A percentile compares a stretch with the other conserved stretches of the same genome.
Conservation (phyloP, 2,113 vertebrate genomes). For the Psammodynastes pulverulentus region DNA sequence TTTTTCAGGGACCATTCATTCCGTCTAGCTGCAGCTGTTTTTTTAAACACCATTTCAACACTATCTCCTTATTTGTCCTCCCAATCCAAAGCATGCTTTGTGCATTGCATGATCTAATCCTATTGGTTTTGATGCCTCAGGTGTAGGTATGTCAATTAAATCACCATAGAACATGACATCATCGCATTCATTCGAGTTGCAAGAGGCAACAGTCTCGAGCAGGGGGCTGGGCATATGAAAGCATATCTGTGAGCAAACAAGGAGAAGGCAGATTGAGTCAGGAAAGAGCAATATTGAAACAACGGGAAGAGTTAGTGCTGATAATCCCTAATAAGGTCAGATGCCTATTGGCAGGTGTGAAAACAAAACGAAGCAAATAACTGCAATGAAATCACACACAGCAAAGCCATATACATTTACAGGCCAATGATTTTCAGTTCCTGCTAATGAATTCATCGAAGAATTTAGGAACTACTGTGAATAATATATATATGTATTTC, state of each 20-base stretch:
- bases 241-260: not conserved
- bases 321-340: not conserved
- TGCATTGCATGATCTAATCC: too few relatives aligned
- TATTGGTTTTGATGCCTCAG: not conserved
- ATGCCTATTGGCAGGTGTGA: not conserved
- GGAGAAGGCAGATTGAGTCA: not conserved
- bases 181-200: not conserved
- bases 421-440: not conserved
- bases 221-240: not conserved
- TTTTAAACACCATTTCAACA: not conserved
- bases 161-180: not conserved
- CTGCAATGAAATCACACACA: not conserved
- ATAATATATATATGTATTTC: too few relatives aligned
- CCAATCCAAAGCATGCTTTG: too few relatives aligned
- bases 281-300: not conserved
- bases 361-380: not conserved
- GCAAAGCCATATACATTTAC: not conserved
- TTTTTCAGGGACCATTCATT: not conserved
- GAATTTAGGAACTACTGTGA: not conserved
- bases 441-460: not conserved
- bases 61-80: not conserved
- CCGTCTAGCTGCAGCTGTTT: not conserved
- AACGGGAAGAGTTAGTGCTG: not conserved
- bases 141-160: not conserved
- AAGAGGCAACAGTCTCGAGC: not conserved